A percentile compares a stretch with the other conserved stretches of the same genome.
Evolutionary conservation across 2,797 vertebrate species (phyloP).

Genomic region (Antennarius maculatus): DNA sequence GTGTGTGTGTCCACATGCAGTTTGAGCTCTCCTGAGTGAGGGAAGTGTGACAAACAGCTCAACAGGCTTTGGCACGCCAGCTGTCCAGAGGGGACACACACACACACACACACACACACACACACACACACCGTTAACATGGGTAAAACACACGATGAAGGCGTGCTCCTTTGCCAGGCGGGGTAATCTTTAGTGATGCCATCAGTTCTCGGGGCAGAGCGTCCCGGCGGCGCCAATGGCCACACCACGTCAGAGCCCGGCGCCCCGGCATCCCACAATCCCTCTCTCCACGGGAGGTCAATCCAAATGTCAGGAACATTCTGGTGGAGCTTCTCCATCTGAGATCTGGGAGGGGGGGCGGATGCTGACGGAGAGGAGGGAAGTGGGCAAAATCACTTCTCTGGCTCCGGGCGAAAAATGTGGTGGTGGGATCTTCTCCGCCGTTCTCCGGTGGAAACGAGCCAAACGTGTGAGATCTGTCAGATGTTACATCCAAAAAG

Average conservation of each 20-base stretch:
- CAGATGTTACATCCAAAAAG: too few species aligned
- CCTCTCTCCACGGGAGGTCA: constrained; percentile 50
- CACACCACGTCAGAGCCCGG: constrained; percentile 71
- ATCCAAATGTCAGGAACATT: constrained; percentile 54
- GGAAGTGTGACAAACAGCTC: constrained; percentile 77
- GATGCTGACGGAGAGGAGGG: constrained; percentile 18
- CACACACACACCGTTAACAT: constrained; percentile 18
- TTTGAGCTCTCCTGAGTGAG: constrained; percentile 71
- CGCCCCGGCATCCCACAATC: constrained; percentile 64
- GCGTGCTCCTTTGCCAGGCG: constrained; percentile 61
- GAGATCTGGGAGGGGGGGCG: constrained; percentile 37
- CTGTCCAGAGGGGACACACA: constrained; percentile 70
- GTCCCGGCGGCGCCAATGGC: constrained; percentile 63
- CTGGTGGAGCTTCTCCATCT: constrained; percentile 39
- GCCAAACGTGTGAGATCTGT: too few species aligned
- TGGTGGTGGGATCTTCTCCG: too few species aligned
- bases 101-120: constrained; percentile 2
- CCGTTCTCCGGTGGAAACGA: too few species aligned
- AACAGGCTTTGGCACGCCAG: constrained; percentile 77
- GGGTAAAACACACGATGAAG: constrained; percentile 31
- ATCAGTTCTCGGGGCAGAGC: constrained; percentile 66
- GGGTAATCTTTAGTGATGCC: constrained; percentile 77
- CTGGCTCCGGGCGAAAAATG: constrained; percentile 33
- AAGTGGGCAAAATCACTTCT: constrained; percentile 30
- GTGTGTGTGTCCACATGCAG: constrained; percentile 37